Percentiles rank a stretch among this genome's conserved stretches.
Evolutionary conservation across 2,113 vertebrate species (phyloP).

Genomic region (Phaetusa simplex): DNA sequence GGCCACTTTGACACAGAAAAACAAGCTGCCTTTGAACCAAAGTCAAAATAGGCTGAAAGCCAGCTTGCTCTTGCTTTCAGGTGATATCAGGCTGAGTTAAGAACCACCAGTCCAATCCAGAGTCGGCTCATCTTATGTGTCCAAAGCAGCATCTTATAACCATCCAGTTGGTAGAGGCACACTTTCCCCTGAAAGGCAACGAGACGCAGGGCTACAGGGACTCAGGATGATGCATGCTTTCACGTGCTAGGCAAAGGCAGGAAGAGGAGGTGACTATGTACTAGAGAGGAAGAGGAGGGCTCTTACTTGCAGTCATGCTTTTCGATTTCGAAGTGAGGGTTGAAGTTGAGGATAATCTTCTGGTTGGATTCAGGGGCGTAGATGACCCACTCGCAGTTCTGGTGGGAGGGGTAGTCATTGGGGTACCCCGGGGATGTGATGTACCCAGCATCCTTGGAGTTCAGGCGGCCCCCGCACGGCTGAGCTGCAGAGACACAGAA

Average conservation of each 20-base stretch:
- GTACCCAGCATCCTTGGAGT: conserved; percentile 93
- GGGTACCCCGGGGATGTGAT: conserved; percentile 98
- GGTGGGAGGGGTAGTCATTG: conserved; percentile 94
- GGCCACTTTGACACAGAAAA: neutral
- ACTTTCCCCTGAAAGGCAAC: neutral
- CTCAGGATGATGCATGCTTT: neutral
- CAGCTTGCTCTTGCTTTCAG: neutral
- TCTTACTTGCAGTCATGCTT: conserved; percentile 97
- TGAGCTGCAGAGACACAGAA: conserved; percentile 70
- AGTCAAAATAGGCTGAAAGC: neutral
- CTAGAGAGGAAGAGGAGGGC: neutral
- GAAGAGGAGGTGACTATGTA: neutral
- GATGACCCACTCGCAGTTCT: conserved; percentile 96
- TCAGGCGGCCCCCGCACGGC: conserved; percentile 86
- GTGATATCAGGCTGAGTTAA: neutral
- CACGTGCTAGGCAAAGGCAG: neutral
- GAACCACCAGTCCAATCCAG: neutral
- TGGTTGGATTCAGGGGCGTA: conserved; percentile 89
- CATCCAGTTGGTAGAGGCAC: neutral
- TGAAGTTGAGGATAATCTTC: conserved; percentile 98
- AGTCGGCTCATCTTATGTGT: neutral
- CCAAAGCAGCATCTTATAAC: neutral
- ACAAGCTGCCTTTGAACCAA: neutral
- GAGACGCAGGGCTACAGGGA: neutral
- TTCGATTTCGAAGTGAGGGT: conserved; percentile 98